Conservation (phyloP, 2,888 invertebrate genomes). For the Camptogramma bilineatum region DNA sequence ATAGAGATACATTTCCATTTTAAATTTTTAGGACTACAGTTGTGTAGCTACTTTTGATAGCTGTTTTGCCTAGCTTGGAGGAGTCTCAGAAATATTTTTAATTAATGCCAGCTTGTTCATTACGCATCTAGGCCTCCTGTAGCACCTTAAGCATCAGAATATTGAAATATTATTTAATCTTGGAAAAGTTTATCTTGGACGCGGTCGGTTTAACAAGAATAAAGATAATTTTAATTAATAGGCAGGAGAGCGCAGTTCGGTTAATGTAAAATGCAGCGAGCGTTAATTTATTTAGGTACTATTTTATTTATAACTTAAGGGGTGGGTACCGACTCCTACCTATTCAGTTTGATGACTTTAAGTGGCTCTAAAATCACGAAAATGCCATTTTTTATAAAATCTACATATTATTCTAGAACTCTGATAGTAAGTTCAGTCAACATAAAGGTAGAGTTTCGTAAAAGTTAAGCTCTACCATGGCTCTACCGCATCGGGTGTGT, state of each 20-base stretch:
- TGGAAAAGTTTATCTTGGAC: conserved; percentile 16
- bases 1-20: too few species aligned
- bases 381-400: background rate
- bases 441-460: too few species aligned
- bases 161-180: conserved; percentile 32
- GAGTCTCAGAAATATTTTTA: conserved; percentile 55
- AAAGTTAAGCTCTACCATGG: too few species aligned
- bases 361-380: background rate
- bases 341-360: background rate
- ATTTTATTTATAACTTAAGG: background rate
- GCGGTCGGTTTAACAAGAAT: conserved; percentile 24
- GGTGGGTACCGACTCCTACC: background rate
- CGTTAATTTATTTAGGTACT: background rate
- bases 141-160: conserved; percentile 27
- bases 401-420: background rate
- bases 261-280: conserved; percentile 38
- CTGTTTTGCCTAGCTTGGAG: conserved; percentile 11
- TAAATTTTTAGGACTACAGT: too few species aligned
- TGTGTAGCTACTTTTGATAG: conserved; percentile 10
- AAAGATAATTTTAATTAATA: conserved; percentile 22
- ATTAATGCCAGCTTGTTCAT: conserved; percentile 52
- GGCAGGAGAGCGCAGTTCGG: conserved; percentile 3
- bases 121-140: conserved; percentile 33
- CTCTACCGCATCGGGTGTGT: too few species aligned
- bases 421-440: too few species aligned